phyloP scores from a whole-genome alignment of 2,113 vertebrate genomes.

The Mus musculus region GRCm39 chr4:93812001-93812500 shows the following conservation, averaged over 20 bases:
- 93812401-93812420: not conserved
- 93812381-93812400: not conserved
- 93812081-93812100: not conserved
- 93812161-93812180: not conserved
- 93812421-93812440: constrained; percentile 3
- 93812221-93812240: not conserved
- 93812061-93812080: constrained; percentile 9
- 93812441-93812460: not conserved
- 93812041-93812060: not conserved
- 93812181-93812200: not conserved
- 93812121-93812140: not conserved
- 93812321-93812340: not conserved
- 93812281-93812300: not conserved
- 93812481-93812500: not conserved
- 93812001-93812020: not conserved
- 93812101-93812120: not conserved
- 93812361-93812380: not conserved
- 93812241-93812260: not conserved
- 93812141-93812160: not conserved
- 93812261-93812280: not conserved
- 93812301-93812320: not conserved
- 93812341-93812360: not conserved
- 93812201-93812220: not conserved
- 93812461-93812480: not conserved
- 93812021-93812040: constrained; percentile 7